Percentiles rank a stretch among this genome's conserved stretches.
These are phyloP conservation scores for Eupleurogrammus muticus DNA, from an alignment of 2,797 vertebrate genomes.

Conservation along the genomic window DNA sequence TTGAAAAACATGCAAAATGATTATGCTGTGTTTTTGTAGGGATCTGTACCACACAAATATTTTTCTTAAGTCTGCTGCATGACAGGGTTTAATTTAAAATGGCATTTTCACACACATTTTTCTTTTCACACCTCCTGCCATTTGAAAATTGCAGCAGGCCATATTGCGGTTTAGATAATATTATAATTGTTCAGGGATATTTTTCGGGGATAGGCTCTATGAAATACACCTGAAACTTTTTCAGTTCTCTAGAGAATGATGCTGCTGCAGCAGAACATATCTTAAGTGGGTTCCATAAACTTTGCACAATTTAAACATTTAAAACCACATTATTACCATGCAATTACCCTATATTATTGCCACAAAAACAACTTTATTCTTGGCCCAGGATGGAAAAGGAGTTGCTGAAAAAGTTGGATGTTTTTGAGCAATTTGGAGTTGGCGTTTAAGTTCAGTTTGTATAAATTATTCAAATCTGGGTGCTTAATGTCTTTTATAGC, in stretches of 20 bases:
- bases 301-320: conserved; percentile 39
- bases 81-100: no score
- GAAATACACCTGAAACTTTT: conserved; percentile 39
- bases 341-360: conserved; percentile 42
- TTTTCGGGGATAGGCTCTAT: conserved; percentile 9
- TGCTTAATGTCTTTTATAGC: conserved; percentile 67
- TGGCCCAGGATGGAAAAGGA: conserved; percentile 56
- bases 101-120: no score
- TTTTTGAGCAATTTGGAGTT: conserved; percentile 66
- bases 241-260: conserved; percentile 31
- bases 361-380: conserved; percentile 49
- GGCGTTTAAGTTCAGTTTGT: conserved; percentile 50
- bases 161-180: no score
- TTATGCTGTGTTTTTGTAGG: no score
- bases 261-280: conserved; percentile 20
- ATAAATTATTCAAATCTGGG: conserved; percentile 68
- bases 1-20: no score
- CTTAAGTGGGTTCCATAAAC: conserved; percentile 3
- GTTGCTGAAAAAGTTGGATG: conserved; percentile 58
- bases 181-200: neutral
- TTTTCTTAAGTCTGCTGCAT: no score
- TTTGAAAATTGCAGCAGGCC: no score
- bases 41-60: no score
- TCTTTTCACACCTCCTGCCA: no score
- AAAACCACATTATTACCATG: conserved; percentile 47